Evolutionary conservation across 2,888 invertebrate species (phyloP).

Genomic region (Hydraecia micacea): DNA sequence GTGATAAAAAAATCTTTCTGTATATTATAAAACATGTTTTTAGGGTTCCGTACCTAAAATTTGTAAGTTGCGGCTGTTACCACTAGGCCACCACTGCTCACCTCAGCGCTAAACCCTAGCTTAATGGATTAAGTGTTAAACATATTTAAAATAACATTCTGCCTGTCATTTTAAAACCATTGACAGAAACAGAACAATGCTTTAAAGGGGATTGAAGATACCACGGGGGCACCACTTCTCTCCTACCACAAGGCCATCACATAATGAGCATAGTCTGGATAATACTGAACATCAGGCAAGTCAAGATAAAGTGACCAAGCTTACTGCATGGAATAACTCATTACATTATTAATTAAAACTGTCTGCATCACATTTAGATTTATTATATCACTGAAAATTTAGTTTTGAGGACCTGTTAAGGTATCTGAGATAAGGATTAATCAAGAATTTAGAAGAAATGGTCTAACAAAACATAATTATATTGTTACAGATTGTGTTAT

Average conservation of each 20-base stretch:
- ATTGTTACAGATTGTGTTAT: background rate
- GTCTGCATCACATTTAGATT: background rate
- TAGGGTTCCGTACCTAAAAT: no score
- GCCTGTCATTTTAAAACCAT: background rate
- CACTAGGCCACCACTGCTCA: background rate
- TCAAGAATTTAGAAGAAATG: background rate
- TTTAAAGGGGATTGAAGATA: background rate
- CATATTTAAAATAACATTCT: background rate
- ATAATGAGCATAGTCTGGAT: background rate
- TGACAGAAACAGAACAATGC: background rate
- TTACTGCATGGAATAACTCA: background rate
- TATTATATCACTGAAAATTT: background rate
- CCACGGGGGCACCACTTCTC: background rate
- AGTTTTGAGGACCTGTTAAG: background rate
- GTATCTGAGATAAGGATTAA: background rate
- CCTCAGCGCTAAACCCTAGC: background rate
- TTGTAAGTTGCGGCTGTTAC: no score
- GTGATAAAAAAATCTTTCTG: no score
- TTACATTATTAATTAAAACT: background rate
- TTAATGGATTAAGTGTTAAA: background rate
- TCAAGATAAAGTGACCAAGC: background rate
- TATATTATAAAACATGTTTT: no score
- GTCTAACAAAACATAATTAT: background rate
- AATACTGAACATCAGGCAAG: background rate
- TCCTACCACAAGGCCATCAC: background rate